phyloP scores from a whole-genome alignment of 2,797 vertebrate species.

The Melanotaenia parkinsoni region DNA sequence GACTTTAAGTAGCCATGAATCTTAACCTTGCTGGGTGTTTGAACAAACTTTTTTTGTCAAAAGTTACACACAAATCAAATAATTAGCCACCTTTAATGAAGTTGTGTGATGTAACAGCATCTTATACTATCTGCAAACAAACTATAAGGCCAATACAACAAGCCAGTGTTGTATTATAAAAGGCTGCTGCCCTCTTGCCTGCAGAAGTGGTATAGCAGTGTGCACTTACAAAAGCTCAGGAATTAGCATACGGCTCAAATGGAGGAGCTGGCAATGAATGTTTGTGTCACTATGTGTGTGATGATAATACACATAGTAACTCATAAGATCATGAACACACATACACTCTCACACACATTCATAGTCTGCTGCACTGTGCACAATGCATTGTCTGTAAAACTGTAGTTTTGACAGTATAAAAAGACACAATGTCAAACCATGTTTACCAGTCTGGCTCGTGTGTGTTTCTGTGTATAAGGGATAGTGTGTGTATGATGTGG shows the following conservation, averaged over 20 bases:
- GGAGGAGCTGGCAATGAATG: neutral
- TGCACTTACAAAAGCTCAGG: neutral
- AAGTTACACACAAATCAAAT: neutral
- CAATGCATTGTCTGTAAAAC: slow-evolving; percentile 20
- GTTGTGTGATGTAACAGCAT: neutral
- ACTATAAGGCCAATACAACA: neutral
- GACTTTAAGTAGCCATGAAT: neutral
- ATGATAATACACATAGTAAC: neutral
- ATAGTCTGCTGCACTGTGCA: neutral
- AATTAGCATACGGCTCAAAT: neutral
- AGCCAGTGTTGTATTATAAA: slow-evolving; percentile 7
- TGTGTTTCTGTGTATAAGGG: neutral
- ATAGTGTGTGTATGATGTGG: slow-evolving; percentile 19
- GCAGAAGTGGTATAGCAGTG: slow-evolving; percentile 43
- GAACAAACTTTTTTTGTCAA: neutral
- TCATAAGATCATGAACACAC: neutral
- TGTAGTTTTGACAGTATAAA: slow-evolving; percentile 45
- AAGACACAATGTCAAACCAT: slow-evolving; percentile 6
- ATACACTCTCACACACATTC: neutral
- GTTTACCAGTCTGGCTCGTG: slow-evolving; percentile 20
- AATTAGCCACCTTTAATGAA: neutral
- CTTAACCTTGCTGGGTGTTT: neutral
- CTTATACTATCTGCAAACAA: neutral
- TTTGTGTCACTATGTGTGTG: neutral
- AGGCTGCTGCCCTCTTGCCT: slow-evolving; percentile 67